Evolutionary conservation across 2,888 invertebrate species (phyloP).

Genomic region (Mechanitis mazaeus): DNA sequence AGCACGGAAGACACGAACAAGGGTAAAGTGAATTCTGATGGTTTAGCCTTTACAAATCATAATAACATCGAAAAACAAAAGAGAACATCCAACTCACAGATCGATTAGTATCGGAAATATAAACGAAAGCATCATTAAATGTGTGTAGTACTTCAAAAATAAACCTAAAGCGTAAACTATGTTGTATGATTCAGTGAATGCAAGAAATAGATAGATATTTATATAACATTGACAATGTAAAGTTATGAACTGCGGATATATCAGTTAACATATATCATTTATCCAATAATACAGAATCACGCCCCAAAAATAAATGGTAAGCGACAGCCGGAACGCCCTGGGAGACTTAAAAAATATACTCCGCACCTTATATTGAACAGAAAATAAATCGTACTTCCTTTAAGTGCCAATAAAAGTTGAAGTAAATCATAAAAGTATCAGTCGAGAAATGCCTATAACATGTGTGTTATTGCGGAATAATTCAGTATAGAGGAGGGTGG

Average conservation of each 20-base stretch:
- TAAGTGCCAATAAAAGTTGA: slow-evolving; percentile 77
- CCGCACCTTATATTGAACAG: slow-evolving; percentile 72
- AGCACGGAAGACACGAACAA: slow-evolving; percentile 49
- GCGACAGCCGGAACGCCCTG: slow-evolving; percentile 59
- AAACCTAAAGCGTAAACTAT: not conserved
- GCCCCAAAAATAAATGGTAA: slow-evolving; percentile 49
- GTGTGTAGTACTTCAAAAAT: no score
- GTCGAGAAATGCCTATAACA: slow-evolving; percentile 74
- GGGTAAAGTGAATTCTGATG: slow-evolving; percentile 10
- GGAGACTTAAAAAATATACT: slow-evolving; percentile 69
- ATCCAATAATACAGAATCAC: slow-evolving; percentile 21
- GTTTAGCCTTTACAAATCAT: slow-evolving; percentile 6
- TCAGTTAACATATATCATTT: slow-evolving; percentile 10
- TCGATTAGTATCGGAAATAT: slow-evolving; percentile 13
- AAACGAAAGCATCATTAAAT: not conserved
- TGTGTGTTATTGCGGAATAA: slow-evolving; percentile 77
- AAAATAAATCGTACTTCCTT: slow-evolving; percentile 75
- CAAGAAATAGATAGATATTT: not conserved
- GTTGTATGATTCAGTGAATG: not conserved
- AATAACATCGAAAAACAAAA: slow-evolving; percentile 2
- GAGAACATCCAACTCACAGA: not conserved
- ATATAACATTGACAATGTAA: not conserved
- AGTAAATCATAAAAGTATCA: slow-evolving; percentile 78
- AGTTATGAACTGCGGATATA: slow-evolving; percentile 8
- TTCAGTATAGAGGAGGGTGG: slow-evolving; percentile 70